Conservation (phyloP, 2,888 invertebrate species). For the Drosophila multiciliata region DNA sequence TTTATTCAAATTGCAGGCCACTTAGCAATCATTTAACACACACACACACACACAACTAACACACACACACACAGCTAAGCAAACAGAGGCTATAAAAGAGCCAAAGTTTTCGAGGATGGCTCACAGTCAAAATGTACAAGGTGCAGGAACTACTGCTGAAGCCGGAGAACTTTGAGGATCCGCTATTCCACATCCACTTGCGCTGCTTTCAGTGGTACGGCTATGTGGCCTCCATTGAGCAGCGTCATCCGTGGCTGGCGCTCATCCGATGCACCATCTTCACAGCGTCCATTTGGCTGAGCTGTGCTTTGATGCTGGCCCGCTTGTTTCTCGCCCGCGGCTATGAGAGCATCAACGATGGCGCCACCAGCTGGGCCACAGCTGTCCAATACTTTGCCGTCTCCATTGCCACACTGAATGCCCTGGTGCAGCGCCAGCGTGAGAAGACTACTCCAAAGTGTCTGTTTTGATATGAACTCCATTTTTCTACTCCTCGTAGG, state of each 20-base stretch:
- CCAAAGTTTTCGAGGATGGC: neutral
- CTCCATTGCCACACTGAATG: constrained; percentile 71
- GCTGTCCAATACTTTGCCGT: constrained; percentile 70
- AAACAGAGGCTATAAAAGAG: constrained; percentile 41
- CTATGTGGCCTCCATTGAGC: constrained; percentile 61
- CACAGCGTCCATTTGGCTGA: constrained; percentile 68
- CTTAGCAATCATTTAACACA: constrained; percentile 26
- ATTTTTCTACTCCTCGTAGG: constrained; percentile 36
- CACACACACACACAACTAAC: neutral
- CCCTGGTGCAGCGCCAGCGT: constrained; percentile 68
- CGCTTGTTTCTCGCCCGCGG: constrained; percentile 49
- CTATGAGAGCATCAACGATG: constrained; percentile 57
- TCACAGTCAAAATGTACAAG: constrained; percentile 51
- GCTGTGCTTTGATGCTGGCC: constrained; percentile 55
- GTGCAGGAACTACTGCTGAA: constrained; percentile 57
- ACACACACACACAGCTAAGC: neutral
- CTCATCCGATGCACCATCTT: constrained; percentile 64
- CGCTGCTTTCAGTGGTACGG: constrained; percentile 64
- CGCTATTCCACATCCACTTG: constrained; percentile 66
- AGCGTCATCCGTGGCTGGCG: constrained; percentile 51
- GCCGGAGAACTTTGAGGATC: constrained; percentile 60
- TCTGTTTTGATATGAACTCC: neutral
- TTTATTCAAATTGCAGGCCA: constrained; percentile 56
- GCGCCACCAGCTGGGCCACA: constrained; percentile 71
- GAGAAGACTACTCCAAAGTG: constrained; percentile 16